Evolutionary conservation across 2,113 vertebrate genomes (phyloP), one percentile per base, ranked within the genome.

Genomic region (Dipodomys merriami): DNA sequence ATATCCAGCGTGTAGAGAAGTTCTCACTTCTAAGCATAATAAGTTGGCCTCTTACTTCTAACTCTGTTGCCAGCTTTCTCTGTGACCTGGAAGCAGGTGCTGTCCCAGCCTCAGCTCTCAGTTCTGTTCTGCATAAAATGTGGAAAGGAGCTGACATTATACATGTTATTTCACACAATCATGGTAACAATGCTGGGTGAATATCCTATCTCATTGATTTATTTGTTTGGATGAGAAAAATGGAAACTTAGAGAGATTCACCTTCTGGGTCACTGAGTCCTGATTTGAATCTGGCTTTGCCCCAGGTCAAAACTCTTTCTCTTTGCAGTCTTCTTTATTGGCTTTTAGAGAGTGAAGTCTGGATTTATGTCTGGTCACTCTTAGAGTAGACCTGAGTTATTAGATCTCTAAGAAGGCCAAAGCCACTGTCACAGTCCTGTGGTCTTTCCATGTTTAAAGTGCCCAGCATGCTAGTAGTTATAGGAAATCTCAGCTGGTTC

Each of bases 401-500:
- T 71, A 5, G 53, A 57, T 88, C 44, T 76, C 35, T 77, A 30
- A 83, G 57, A 79, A 86, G 33, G 1, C 49, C n/a, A n/a, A 72
- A 57, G 76, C 29, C 83, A 3, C 71, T 46, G 80, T 57, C 53
- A 13, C 7, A 57, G 15, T 57, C 15, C 53, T 72, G 15, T 83
- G 11, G 68, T 92, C 71, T 71, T 35, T 88, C 62, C 81, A 23
- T 29, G 6, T 83, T 97, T 85, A 90, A 88, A 88, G 57, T 85
- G 89, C 82, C 65, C 77, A 64, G 83, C 67, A 4, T 11, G 91
- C 74, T 96, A 62, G 68, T 90, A 78, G 91, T 92, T 95, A 96
- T 86, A 95, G 78, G 88, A 94, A 86, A 95, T 78, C 90, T 96
- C 60, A 64, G 91, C 4, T 6, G 94, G 85, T 74, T 90, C 68